These are phyloP conservation scores for Podarcis raffonei DNA, from an alignment of 2,113 vertebrate genomes.

Conservation along the genomic window DNA sequence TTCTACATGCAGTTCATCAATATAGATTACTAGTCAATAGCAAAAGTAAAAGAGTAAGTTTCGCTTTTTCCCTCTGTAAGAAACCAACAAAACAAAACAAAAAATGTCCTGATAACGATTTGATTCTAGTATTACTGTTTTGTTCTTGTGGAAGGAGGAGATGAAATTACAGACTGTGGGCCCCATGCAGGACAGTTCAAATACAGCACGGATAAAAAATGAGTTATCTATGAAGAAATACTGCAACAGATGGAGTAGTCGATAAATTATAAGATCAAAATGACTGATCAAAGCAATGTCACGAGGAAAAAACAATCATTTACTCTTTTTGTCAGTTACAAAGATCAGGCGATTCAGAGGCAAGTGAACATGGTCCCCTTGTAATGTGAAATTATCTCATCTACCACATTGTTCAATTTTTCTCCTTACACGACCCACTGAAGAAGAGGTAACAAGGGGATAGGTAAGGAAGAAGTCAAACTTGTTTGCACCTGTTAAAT, in stretches of 20 bases:
- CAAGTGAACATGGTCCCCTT: conserved; percentile 44
- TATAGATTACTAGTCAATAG: conserved; percentile 71
- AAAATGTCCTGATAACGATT: conserved; percentile 43
- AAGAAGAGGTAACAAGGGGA: conserved; percentile 65
- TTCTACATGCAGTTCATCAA: conserved; percentile 86
- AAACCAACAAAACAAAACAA: conserved; percentile 70
- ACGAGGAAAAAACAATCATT: conserved; percentile 19
- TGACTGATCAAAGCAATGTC: conserved; percentile 45
- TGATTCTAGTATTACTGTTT: conserved; percentile 64
- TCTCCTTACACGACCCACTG: conserved; percentile 59
- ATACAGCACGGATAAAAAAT: conserved; percentile 65
- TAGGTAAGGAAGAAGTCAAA: conserved; percentile 65
- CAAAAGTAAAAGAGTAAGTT: conserved; percentile 77
- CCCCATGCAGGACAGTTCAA: conserved; percentile 58
- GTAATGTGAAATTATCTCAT: background rate
- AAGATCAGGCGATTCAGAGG: conserved; percentile 53
- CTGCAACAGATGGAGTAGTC: conserved; percentile 60
- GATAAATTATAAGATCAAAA: conserved; percentile 49
- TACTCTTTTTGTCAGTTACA: conserved; percentile 28
- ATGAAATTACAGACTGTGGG: conserved; percentile 20
- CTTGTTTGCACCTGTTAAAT: conserved; percentile 47
- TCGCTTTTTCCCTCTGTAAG: conserved; percentile 67
- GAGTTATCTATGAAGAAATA: conserved; percentile 70
- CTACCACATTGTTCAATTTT: conserved; percentile 25
- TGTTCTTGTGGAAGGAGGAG: conserved; percentile 59